These are phyloP conservation scores for Cynopterus sphinx DNA, from an alignment of 2,797 vertebrate species.

Conservation along the genomic window DNA sequence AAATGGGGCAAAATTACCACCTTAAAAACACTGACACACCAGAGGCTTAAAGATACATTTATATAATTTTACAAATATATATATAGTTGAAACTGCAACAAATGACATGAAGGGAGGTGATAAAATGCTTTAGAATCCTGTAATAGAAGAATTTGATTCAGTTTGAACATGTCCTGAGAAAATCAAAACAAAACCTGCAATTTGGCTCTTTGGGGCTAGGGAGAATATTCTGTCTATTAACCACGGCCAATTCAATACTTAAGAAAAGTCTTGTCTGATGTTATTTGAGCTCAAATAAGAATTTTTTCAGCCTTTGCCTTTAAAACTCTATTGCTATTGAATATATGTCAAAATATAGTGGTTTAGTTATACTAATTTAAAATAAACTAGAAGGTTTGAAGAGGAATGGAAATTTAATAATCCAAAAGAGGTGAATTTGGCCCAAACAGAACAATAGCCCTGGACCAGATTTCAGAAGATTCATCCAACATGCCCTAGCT, in stretches of 20 bases:
- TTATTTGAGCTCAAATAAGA: constrained; percentile 4
- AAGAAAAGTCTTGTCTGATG: neutral
- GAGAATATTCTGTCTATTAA: neutral
- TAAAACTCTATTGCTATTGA: neutral
- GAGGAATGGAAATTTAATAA: neutral
- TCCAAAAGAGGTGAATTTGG: neutral
- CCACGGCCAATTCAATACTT: neutral
- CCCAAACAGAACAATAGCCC: neutral
- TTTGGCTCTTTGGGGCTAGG: neutral
- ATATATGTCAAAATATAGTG: constrained; percentile 28
- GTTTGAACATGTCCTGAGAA: neutral
- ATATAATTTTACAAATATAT: constrained; percentile 28
- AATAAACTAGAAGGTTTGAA: neutral
- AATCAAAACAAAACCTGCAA: neutral
- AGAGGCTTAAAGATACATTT: neutral
- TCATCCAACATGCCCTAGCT: neutral
- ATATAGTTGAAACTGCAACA: neutral
- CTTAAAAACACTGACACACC: neutral
- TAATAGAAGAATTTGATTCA: neutral
- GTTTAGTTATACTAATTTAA: constrained; percentile 23
- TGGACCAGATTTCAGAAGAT: neutral
- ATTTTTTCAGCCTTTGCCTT: constrained; percentile 15
- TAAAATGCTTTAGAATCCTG: neutral
- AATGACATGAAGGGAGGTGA: neutral
- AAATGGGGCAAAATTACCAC: neutral